A percentile compares a stretch with the other conserved stretches of the same genome.
phyloP scores from a whole-genome alignment of 2,113 vertebrate species.

The Colistium nudipinnis region DNA sequence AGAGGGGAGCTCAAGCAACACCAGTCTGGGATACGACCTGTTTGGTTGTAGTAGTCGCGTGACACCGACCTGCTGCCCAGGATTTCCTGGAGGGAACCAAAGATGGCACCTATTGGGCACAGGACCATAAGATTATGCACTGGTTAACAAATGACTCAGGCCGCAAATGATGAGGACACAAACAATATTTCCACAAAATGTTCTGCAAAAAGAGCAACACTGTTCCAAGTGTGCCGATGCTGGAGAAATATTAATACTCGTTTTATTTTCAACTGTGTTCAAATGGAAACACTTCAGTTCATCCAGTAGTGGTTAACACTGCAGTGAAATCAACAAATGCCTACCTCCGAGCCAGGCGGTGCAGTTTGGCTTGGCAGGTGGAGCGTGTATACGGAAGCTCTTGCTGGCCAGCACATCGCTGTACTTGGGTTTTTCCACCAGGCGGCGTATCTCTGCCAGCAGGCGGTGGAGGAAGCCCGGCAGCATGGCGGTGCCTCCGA shows the following conservation, averaged over 20 bases:
- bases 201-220: not conserved
- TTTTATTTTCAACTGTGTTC: too few species aligned
- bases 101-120: slow-evolving; percentile 88
- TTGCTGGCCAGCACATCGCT: slow-evolving; percentile 88
- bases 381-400: slow-evolving; percentile 91
- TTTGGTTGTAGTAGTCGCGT: slow-evolving; percentile 95
- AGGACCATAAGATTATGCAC: not conserved
- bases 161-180: not conserved
- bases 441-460: slow-evolving; percentile 91
- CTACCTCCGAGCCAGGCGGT: slow-evolving; percentile 98
- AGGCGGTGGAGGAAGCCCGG: slow-evolving; percentile 95
- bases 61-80: slow-evolving; percentile 95
- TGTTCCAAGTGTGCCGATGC: not conserved
- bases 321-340: too few species aligned
- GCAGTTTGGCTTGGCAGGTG: slow-evolving; percentile 95
- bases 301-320: not conserved
- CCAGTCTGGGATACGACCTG: slow-evolving; percentile 95
- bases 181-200: not conserved
- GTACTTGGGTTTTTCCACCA: slow-evolving; percentile 96
- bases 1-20: slow-evolving; percentile 93
- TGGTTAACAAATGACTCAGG: not conserved
- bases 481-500: slow-evolving; percentile 94
- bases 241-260: not conserved
- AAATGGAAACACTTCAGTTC: not conserved
- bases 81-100: slow-evolving; percentile 96